These are phyloP conservation scores for Parotia lawesii DNA, from an alignment of 2,113 vertebrate species.

Conservation along the genomic window DNA sequence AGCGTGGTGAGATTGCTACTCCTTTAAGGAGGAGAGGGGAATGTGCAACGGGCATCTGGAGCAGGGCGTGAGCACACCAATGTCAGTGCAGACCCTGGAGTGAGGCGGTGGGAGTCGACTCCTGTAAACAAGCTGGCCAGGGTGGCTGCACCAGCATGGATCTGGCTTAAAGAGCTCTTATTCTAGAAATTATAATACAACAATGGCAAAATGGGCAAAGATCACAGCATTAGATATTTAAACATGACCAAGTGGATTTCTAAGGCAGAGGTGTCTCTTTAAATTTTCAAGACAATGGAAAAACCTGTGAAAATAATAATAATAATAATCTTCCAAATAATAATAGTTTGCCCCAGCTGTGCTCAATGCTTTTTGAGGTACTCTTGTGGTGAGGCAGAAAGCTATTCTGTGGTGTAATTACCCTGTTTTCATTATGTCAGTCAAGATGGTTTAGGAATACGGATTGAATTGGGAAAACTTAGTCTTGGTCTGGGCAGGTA, in stretches of 20 bases:
- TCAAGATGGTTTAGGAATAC: background rate
- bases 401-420: background rate
- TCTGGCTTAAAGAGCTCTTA: background rate
- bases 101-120: background rate
- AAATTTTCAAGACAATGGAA: background rate
- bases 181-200: background rate
- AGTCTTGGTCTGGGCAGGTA: background rate
- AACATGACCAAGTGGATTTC: fast-evolving
- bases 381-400: background rate
- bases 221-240: background rate
- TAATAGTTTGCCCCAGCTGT: background rate
- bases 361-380: background rate
- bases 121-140: background rate
- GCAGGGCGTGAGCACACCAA: fast-evolving
- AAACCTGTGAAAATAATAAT: background rate
- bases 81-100: background rate
- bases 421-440: background rate
- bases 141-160: fast-evolving
- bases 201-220: background rate
- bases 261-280: background rate
- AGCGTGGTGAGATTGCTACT: background rate
- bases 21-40: background rate
- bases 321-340: background rate
- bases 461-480: background rate
- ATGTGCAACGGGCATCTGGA: background rate